phyloP scores from a whole-genome alignment of 30 jellyfish, hydroid and myxozoan genomes.

The Pelagia noctiluca region DNA sequence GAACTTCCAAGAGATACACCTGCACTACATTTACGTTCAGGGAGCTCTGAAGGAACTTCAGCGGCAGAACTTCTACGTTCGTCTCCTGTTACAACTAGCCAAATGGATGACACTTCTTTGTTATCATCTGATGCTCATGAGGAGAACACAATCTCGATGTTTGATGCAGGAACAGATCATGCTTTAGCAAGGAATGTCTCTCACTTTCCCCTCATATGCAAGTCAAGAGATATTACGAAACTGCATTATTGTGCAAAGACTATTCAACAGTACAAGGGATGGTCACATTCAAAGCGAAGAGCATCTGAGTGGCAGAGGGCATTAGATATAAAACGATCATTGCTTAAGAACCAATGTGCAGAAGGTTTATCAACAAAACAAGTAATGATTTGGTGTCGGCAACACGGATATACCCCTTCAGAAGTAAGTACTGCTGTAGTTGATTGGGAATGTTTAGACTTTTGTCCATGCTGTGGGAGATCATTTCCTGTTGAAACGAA shows the following conservation, averaged over 20 bases:
- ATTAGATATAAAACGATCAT: slow-evolving; percentile 50
- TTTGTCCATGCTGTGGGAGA: slow-evolving; percentile 83
- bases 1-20: too few relatives aligned
- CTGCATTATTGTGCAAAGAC: slow-evolving; percentile 72
- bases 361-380: slow-evolving; percentile 68
- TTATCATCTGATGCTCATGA: slow-evolving; percentile 4
- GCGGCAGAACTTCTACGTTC: too few relatives aligned
- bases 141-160: background rate
- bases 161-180: slow-evolving; percentile 32
- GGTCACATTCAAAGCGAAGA: slow-evolving; percentile 94
- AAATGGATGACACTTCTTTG: slow-evolving; percentile 41
- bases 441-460: slow-evolving; percentile 11
- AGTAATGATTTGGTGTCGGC: slow-evolving; percentile 88
- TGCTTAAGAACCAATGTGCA: background rate
- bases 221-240: slow-evolving; percentile 27
- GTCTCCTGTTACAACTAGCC: too few relatives aligned
- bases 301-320: slow-evolving; percentile 99
- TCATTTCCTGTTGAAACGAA: slow-evolving; percentile 3
- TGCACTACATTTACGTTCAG: too few relatives aligned
- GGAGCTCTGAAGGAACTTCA: too few relatives aligned
- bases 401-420: slow-evolving; percentile 88
- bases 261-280: slow-evolving; percentile 62
- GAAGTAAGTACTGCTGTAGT: slow-evolving; percentile 62
- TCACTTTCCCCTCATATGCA: slow-evolving; percentile 69
- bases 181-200: slow-evolving; percentile 42